Percentiles rank a stretch among this genome's conserved stretches.
Evolutionary conservation across 2,888 invertebrate species (phyloP).

Genomic region (Hirtodrosophila confusa): DNA sequence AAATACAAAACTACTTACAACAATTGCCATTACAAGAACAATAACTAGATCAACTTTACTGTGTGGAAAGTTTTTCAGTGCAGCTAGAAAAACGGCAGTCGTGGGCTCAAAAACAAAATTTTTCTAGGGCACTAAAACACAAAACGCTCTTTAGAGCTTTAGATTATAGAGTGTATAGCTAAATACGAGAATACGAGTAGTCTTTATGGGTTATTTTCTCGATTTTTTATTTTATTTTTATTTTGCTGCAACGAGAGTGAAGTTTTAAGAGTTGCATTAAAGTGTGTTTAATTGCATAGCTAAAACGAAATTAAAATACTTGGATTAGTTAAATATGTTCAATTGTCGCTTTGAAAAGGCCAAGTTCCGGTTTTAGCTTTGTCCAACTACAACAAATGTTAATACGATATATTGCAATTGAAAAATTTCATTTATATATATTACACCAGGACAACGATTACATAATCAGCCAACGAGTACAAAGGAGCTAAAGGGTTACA

Average conservation of each 20-base stretch:
- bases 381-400: constrained; percentile 39
- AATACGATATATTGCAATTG: constrained; percentile 31
- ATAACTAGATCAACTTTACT: constrained; percentile 40
- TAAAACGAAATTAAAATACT: constrained; percentile 56
- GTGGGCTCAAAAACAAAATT: constrained; percentile 43
- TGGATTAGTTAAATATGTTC: constrained; percentile 38
- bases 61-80: constrained; percentile 34
- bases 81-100: constrained; percentile 39
- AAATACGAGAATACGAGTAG: constrained; percentile 3
- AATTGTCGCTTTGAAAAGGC: constrained; percentile 4
- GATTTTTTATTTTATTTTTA: constrained; percentile 22
- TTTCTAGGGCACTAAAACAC: constrained; percentile 30
- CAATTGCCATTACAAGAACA: constrained; percentile 43
- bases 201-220: constrained; percentile 27
- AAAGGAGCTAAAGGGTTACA: constrained; percentile 57
- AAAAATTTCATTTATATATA: constrained; percentile 15
- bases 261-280: constrained; percentile 42
- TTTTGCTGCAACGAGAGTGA: constrained; percentile 63
- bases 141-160: constrained; percentile 21
- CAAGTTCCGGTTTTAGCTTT: constrained; percentile 16
- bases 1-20: constrained; percentile 63
- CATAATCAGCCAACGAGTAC: constrained; percentile 67
- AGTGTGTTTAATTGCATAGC: constrained; percentile 47
- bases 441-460: constrained; percentile 53
- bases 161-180: constrained; percentile 23